Conservation (phyloP, 64 coral and sea anemone genomes). For the Pocillopora verrucosa region DNA sequence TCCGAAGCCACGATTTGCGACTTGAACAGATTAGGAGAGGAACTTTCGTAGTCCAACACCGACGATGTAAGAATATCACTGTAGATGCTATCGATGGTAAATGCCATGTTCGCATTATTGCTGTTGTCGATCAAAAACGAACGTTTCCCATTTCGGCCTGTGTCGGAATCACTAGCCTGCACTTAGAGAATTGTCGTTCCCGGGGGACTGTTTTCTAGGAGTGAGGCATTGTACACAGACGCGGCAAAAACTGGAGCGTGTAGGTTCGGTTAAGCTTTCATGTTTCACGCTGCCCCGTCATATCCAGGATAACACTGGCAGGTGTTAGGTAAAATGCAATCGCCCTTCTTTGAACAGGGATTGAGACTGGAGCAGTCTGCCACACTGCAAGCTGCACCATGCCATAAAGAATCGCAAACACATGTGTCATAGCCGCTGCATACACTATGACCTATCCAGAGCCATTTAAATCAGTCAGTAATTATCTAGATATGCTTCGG, state of each 20-base stretch:
- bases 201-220: constrained; percentile 52
- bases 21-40: background rate
- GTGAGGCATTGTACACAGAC: constrained; percentile 45
- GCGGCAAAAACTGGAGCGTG: constrained; percentile 60
- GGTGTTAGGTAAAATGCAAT: constrained; percentile 58
- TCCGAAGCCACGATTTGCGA: constrained; percentile 58
- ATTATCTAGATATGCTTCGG: too few relatives aligned
- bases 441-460: constrained; percentile 45
- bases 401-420: constrained; percentile 58
- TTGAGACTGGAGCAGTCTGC: constrained; percentile 60
- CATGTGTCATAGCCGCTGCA: constrained; percentile 64
- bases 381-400: constrained; percentile 59
- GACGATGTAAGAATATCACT: constrained; percentile 51
- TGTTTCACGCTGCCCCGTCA: constrained; percentile 60
- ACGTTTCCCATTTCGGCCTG: constrained; percentile 61
- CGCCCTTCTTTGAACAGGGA: constrained; percentile 69
- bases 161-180: constrained; percentile 69
- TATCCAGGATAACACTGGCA: constrained; percentile 62
- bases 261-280: constrained; percentile 41
- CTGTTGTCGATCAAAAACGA: constrained; percentile 24
- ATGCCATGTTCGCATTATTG: background rate
- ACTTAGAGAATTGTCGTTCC: constrained; percentile 50
- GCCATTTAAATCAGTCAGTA: too few relatives aligned
- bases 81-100: constrained; percentile 46
- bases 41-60: constrained; percentile 51